A percentile compares a stretch with the other conserved stretches of the same genome.
Conservation (phyloP, 2,113 vertebrate genomes). For the Chaetura pelagica region DNA sequence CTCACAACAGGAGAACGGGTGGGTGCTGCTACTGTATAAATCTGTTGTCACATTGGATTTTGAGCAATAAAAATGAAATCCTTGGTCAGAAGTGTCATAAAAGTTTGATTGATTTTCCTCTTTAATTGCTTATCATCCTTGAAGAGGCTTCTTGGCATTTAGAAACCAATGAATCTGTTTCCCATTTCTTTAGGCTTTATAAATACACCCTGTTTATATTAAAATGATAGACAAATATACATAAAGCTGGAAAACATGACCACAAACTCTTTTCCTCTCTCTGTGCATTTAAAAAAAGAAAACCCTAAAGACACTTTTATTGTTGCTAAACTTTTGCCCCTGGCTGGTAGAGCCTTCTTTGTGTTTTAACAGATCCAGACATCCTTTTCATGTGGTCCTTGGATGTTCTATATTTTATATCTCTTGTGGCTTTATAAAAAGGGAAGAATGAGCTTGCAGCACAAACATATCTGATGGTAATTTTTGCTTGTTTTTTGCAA, state of each 20-base stretch:
- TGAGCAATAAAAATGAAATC: slow-evolving; percentile 79
- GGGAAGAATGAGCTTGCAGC: slow-evolving; percentile 50
- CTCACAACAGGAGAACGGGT: slow-evolving; percentile 66
- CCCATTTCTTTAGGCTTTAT: slow-evolving; percentile 78
- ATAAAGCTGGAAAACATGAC: slow-evolving; percentile 80
- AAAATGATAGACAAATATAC: slow-evolving; percentile 80
- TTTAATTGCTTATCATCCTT: slow-evolving; percentile 80
- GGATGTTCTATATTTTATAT: slow-evolving; percentile 67
- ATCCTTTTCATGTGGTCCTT: slow-evolving; percentile 67
- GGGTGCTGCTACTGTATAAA: slow-evolving; percentile 68
- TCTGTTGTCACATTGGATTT: slow-evolving; percentile 73
- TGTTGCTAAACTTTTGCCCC: slow-evolving; percentile 73
- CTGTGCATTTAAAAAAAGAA: slow-evolving; percentile 9
- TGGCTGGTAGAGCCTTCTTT: slow-evolving; percentile 54
- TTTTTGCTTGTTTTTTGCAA: slow-evolving; percentile 21
- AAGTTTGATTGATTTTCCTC: slow-evolving; percentile 75
- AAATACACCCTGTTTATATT: slow-evolving; percentile 81
- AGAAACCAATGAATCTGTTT: slow-evolving; percentile 78
- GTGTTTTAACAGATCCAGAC: slow-evolving; percentile 57
- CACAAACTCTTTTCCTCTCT: slow-evolving; percentile 72
- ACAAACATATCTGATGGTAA: slow-evolving; percentile 45
- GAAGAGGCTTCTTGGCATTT: slow-evolving; percentile 76
- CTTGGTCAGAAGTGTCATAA: slow-evolving; percentile 77
- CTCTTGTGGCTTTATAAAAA: slow-evolving; percentile 64
- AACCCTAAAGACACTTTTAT: slow-evolving; percentile 61